phyloP scores from a whole-genome alignment of 2,888 invertebrate species.

The Ferrisia virgata region DNA sequence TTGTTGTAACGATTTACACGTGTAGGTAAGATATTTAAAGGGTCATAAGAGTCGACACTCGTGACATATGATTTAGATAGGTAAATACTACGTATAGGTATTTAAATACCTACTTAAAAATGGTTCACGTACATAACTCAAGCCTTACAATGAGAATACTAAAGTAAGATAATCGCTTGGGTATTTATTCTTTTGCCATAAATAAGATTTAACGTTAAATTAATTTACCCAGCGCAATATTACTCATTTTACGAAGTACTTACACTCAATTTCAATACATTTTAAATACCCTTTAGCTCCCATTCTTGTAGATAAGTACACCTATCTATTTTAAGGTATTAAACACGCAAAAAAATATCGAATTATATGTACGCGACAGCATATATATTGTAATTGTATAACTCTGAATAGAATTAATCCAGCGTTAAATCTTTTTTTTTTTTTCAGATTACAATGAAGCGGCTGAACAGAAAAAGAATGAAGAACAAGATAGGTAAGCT shows the following conservation, averaged over 20 bases:
- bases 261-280: no score
- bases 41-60: no score
- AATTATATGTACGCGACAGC: no score
- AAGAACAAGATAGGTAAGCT: constrained; percentile 23
- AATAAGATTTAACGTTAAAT: not conserved
- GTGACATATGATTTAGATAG: no score
- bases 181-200: not conserved
- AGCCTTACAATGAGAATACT: not conserved
- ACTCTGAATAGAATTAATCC: not conserved
- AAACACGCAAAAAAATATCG: not conserved
- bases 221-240: not conserved
- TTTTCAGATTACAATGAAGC: constrained; percentile 26
- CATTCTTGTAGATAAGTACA: not conserved
- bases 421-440: not conserved
- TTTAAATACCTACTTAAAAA: no score
- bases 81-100: no score
- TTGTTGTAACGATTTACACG: not conserved
- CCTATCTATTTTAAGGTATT: not conserved
- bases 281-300: not conserved
- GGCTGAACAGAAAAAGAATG: not conserved
- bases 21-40: no score
- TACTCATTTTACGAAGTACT: not conserved
- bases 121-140: no score
- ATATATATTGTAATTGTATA: not conserved
- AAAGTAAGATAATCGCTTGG: not conserved